phyloP scores from a whole-genome alignment of 2,888 invertebrate genomes.

The Catocala sponsa region DNA sequence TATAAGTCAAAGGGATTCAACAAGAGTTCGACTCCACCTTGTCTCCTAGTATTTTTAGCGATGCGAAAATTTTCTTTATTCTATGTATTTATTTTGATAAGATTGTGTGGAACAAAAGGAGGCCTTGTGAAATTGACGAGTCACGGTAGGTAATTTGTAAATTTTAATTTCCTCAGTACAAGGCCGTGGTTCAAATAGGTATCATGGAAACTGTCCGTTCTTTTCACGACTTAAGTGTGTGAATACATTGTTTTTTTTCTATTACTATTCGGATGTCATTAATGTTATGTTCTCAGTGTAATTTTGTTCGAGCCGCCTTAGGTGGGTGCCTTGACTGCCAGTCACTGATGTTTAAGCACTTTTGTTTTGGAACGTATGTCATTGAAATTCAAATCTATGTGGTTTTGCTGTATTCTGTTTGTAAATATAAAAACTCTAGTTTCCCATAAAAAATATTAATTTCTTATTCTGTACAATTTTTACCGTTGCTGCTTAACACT shows the following conservation, averaged over 20 bases:
- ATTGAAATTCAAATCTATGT: no score
- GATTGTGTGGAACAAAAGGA: constrained; percentile 53
- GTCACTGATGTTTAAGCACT: no score
- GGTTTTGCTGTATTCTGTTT: no score
- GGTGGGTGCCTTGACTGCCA: no score
- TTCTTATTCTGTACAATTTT: no score
- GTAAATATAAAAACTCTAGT: no score
- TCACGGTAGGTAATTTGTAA: constrained; percentile 49
- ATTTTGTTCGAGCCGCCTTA: background rate
- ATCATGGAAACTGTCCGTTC: constrained; percentile 42
- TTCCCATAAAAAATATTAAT: no score
- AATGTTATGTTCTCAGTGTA: background rate
- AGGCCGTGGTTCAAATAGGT: constrained; percentile 44
- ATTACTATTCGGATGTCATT: constrained; percentile 7
- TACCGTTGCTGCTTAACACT: no score
- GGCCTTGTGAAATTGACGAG: constrained; percentile 57
- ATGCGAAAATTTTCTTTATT: constrained; percentile 41
- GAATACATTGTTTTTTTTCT: constrained; percentile 29
- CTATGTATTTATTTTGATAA: constrained; percentile 25
- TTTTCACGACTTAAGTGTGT: constrained; percentile 28
- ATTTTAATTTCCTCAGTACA: constrained; percentile 51
- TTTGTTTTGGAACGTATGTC: no score
- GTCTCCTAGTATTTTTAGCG: constrained; percentile 15
- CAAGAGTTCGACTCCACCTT: background rate
- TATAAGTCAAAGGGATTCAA: no score